Conservation (phyloP, 2,113 vertebrate genomes). For the Dipodomys ordii region DNA sequence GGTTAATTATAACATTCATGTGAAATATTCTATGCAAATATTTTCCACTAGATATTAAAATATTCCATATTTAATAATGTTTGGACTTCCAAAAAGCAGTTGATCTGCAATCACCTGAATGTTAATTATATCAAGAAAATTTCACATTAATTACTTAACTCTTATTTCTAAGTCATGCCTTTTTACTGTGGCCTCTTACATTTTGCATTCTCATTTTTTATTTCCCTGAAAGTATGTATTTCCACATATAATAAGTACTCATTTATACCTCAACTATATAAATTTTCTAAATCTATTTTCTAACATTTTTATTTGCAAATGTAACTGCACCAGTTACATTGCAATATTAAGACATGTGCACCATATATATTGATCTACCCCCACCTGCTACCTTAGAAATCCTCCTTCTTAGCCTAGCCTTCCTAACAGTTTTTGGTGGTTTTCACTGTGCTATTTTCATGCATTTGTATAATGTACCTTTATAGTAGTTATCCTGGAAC, state of each 20-base stretch:
- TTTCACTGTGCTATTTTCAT: no score
- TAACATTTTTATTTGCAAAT: not conserved
- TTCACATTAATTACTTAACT: not conserved
- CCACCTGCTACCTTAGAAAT: no score
- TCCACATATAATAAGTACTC: not conserved
- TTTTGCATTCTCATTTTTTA: not conserved
- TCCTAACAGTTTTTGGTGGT: no score
- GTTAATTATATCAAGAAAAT: not conserved
- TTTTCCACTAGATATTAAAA: constrained; percentile 51
- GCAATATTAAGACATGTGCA: no score
- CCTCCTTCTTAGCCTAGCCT: no score
- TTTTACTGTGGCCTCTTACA: not conserved
- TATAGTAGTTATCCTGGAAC: no score
- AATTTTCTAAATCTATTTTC: not conserved
- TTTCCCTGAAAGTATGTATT: not conserved
- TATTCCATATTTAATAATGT: constrained; percentile 34
- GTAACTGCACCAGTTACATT: no score
- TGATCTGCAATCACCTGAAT: not conserved
- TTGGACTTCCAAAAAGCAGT: not conserved
- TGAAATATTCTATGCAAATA: not conserved
- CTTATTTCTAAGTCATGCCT: not conserved
- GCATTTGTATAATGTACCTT: no score
- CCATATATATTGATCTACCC: no score
- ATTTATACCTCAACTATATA: not conserved
- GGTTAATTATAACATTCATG: constrained; percentile 58